Percentiles rank a stretch among this genome's conserved stretches.
These are phyloP conservation scores for Nasua narica DNA, from an alignment of 2,797 vertebrate species.

Conservation along the genomic window DNA sequence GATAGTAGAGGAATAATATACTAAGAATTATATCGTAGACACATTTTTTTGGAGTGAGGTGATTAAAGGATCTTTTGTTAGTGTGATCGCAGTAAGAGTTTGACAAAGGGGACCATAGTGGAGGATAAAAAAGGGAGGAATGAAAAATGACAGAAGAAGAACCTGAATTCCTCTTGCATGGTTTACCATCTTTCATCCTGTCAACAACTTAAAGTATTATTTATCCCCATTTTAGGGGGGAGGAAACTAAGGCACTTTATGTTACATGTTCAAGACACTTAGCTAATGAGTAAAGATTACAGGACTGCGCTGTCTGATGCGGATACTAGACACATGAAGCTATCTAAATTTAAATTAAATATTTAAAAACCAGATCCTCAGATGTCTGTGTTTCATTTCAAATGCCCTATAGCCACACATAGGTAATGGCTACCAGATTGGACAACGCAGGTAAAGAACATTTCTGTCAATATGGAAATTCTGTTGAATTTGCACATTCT, in stretches of 20 bases:
- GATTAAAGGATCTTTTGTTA: neutral
- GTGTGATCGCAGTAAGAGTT: neutral
- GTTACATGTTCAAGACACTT: neutral
- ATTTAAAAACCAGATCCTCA: conserved; percentile 14
- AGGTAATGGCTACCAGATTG: neutral
- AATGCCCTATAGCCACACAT: neutral
- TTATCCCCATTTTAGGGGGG: neutral
- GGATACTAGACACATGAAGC: neutral
- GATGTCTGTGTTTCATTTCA: neutral
- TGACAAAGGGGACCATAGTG: neutral
- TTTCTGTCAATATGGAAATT: neutral
- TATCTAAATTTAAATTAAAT: neutral
- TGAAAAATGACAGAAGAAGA: neutral
- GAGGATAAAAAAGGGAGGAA: neutral
- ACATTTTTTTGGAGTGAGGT: neutral
- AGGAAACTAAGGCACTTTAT: neutral
- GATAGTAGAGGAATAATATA: neutral
- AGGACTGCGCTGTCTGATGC: neutral
- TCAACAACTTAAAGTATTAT: neutral
- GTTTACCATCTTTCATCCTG: neutral
- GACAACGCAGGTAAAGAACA: neutral
- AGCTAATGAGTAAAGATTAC: neutral
- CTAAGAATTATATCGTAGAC: neutral
- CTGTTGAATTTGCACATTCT: neutral
- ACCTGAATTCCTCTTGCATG: neutral